phyloP scores from a whole-genome alignment of 1,140 invertebrate genomes.

The Heliconius nattereri region DNA sequence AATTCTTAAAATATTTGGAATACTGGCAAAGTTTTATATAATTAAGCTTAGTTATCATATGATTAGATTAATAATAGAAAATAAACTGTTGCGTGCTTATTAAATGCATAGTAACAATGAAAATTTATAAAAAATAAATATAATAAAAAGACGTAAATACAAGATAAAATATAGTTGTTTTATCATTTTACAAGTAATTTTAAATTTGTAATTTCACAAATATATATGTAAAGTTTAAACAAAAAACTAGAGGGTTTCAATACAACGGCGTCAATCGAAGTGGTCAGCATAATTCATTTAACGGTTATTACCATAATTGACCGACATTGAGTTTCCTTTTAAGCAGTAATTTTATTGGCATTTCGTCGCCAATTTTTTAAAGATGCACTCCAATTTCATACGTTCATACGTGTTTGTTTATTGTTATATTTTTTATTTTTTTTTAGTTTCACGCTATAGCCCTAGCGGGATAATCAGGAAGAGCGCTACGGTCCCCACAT shows the following conservation, averaged over 20 bases:
- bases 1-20: no score
- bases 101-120: not conserved
- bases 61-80: no score
- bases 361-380: constrained; percentile 45
- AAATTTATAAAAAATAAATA: not conserved
- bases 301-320: constrained; percentile 44
- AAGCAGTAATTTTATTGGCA: constrained; percentile 51
- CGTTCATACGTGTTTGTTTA: not conserved
- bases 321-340: constrained; percentile 42
- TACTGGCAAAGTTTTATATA: no score
- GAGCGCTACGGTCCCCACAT: no score
- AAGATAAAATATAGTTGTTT: no score
- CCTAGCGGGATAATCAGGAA: no score
- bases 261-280: constrained; percentile 19
- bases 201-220: no score
- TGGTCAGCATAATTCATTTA: constrained; percentile 23
- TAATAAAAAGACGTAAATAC: no score
- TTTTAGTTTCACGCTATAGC: no score
- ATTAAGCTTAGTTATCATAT: no score
- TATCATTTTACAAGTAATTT: no score
- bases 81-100: not conserved
- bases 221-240: not conserved
- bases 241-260: not conserved
- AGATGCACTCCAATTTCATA: constrained; percentile 25
- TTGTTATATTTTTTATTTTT: not conserved